Base-by-base conservation (phyloP, 2,113 vertebrate species). In the Hippocampus abdominalis region DNA sequence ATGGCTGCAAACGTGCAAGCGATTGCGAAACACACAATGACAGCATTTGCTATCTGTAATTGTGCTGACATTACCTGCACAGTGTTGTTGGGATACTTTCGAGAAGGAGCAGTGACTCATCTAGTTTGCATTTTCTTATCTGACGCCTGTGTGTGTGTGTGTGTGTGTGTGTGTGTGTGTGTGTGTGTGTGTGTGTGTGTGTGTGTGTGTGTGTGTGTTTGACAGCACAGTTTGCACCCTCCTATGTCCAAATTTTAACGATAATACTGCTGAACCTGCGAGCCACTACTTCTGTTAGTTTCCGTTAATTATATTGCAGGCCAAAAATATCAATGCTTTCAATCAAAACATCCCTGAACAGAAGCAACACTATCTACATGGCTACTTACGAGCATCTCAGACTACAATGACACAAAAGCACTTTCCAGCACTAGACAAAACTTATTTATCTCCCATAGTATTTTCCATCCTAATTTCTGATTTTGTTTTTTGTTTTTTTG, bases 11-110 rank as follows among this genome's bases (percentile, higher is more conserved):
- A 77, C 70, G 71, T 68, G 49, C 72, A 73, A 71, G 51, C 82
- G 81, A 79, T 73, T 32, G 46, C 48, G 71, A 32, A 64, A 78
- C 78, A 82, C 71, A 81, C 78, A 81, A 72, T 76, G 68, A 53
- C 67, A 70, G 32, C 56, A 61, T 72, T 59, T 53, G 71, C 81
- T 73, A 87, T 90, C 82, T 85, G 82, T 89, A 86, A 87, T 87
- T 88, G 75, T 87, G 87, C 84, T 90, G 75, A 88, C 84, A 83
- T 88, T 78, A 86, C 83, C 81, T 84, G 83, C 74, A 87, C 77
- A 68, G 79, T 87, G 77, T 88, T 87, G 76, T 84, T 75, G 76
- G 68, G 76, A 78, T 81, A 74, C 70, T 65, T 77, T 80, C 54
- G 76, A 78, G 75, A 81, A 83, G 77, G 77, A 82, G 75, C 75